Percentiles rank a stretch among this genome's conserved stretches.
Evolutionary conservation across 2,797 vertebrate species (phyloP).

Genomic region (Hypotaenidia okinawae): DNA sequence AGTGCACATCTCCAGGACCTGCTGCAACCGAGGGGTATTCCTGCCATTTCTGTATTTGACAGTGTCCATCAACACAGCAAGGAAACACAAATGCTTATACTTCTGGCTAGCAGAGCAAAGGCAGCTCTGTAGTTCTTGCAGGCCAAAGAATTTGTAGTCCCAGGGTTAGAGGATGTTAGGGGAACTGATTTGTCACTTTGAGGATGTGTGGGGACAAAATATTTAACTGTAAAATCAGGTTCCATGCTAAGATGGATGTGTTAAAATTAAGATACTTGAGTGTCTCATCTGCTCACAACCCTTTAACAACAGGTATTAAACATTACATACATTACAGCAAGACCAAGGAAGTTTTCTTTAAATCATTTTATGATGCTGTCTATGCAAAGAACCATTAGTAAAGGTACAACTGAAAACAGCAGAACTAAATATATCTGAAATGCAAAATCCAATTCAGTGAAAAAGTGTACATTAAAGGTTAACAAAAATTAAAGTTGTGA

Average conservation of each 20-base stretch:
- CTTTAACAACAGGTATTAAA: not conserved
- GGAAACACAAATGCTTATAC: not conserved
- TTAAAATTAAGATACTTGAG: not conserved
- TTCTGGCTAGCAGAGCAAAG: not conserved
- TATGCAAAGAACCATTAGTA: not conserved
- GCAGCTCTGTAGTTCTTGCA: not conserved
- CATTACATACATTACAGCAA: not conserved
- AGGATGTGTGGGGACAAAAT: not conserved
- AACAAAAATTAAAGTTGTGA: not conserved
- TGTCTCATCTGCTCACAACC: not conserved
- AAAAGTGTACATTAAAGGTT: not conserved
- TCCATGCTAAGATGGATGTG: not conserved
- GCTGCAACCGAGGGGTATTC: not conserved
- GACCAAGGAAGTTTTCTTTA: not conserved
- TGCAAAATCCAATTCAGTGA: not conserved
- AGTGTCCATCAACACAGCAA: accelerated
- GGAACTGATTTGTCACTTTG: not conserved
- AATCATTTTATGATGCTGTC: not conserved
- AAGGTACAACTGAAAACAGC: not conserved
- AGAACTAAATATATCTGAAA: conserved; percentile 4
- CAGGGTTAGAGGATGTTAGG: not conserved
- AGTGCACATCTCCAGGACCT: accelerated
- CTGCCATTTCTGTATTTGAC: not conserved
- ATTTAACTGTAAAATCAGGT: not conserved
- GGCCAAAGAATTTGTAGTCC: not conserved